Evolutionary conservation across 2,113 vertebrate genomes (phyloP), one percentile per base, ranked within the genome.

Genomic region (Neolamprologus longior): DNA sequence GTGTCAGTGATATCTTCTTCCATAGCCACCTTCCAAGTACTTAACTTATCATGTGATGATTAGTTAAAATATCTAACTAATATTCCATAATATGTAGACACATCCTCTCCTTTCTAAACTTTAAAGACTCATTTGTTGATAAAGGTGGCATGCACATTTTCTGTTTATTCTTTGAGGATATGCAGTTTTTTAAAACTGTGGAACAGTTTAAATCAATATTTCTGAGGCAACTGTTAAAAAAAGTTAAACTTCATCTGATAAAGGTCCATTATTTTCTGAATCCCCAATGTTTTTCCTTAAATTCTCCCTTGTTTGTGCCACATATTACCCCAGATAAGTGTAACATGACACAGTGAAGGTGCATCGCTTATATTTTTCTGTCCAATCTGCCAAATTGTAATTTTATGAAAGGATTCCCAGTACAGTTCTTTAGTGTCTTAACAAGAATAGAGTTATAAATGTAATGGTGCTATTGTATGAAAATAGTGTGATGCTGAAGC

Each of bases 241-340:
- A 28, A 76, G 4, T 9, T 17, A 5, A 76, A 11, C 15, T 47
- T 24, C 9, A 76, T 47, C 13, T 28, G 42, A 28, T 50, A 76
- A 31, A 50, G 71, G 4, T 19, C 71, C 42, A 28, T 47, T 76
- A 50, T 47, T 76, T 76, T 47, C 15, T 76, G 42, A 47, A 26
- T 73, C 9, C 71, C 15, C 0, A 0, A 19, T 17, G 21, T 19
- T 76, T 76, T 47, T 45, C 9, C 5, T 76, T 76, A 7, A 47
- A 76, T 28, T 26, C 9, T 28, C 68, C 40, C 3, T 26, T 0
- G 6, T 76, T 76, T 10, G 8, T 28, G 7, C 40, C 40, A 28
- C 37, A 42, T 76, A 47, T 76, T 50, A 28, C 0, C 40, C 21
- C 21, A 26, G 5, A 73, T 45, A 47, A 26, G 68, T 73, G 3